A percentile compares a stretch with the other conserved stretches of the same genome.
Evolutionary conservation across 1,140 invertebrate genomes (phyloP).

Genomic region (Carposina sasakii): DNA sequence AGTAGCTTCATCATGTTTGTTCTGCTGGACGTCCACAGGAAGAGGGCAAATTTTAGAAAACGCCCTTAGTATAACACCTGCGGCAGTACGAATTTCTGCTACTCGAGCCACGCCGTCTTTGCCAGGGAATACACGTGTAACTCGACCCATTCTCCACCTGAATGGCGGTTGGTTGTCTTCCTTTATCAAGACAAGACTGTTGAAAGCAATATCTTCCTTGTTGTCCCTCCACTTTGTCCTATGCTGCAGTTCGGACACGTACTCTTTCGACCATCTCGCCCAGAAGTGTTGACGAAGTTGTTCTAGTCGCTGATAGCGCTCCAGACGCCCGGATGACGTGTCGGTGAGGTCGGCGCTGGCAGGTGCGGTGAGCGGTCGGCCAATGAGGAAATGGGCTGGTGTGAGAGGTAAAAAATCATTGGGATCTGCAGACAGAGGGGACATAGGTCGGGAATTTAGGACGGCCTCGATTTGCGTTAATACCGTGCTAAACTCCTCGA

Average conservation of each 20-base stretch:
- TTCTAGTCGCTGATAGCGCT: not conserved
- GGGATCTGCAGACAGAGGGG: slow-evolving; percentile 4
- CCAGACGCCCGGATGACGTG: not conserved
- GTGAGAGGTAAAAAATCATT: slow-evolving; percentile 4
- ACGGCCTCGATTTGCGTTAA: slow-evolving; percentile 25
- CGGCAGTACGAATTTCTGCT: not conserved
- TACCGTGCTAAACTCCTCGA: slow-evolving; percentile 22
- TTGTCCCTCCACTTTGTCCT: slow-evolving; percentile 5
- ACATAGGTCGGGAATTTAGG: slow-evolving; percentile 12
- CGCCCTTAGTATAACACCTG: not conserved
- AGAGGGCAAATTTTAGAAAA: not conserved
- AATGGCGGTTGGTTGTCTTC: not conserved
- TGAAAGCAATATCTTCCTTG: not conserved
- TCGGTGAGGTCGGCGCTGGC: not conserved
- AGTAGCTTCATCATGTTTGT: not conserved
- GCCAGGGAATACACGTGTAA: slow-evolving; percentile 16
- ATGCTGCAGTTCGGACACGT: slow-evolving; percentile 5
- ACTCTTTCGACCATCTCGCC: slow-evolving; percentile 5
- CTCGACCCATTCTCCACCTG: slow-evolving; percentile 12
- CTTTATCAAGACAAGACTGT: slow-evolving; percentile 15
- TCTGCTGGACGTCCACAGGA: not conserved
- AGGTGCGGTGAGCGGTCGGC: slow-evolving; percentile 2
- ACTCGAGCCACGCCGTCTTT: slow-evolving; percentile 10
- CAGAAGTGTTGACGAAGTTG: slow-evolving; percentile 8
- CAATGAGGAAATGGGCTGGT: slow-evolving; percentile 11